Base-by-base conservation (phyloP, 2,888 invertebrate genomes). In the Chydorus sphaericus region DNA sequence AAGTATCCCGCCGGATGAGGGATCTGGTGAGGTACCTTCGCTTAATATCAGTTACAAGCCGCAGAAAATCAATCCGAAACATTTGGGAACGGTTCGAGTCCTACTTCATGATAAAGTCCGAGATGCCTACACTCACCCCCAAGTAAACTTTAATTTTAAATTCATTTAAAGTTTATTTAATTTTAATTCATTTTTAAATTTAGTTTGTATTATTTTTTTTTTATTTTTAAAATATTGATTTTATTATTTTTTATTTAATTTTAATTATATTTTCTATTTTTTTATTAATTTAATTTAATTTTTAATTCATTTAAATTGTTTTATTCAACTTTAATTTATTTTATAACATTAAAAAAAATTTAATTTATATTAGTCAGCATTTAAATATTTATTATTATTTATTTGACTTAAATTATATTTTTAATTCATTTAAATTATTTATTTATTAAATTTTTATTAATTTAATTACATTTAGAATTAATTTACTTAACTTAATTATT, bases 1-100 rank as follows among this genome's bases (percentile, higher is more conserved):
- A 53, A 88, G 91, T 68, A 75, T 98, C 66, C 79, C 84, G 63
- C 89, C 97, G 1, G 96, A 98, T 74, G 84, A 75, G 48, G 85
- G 81, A 48, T 76, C 78, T 60, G 85, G 78, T 39, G 80, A 81
- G 61, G 75, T 91, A 59, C 97, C 97, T 0, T 83, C 86, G 65
- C 73, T 99, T 61, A 90, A 96, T 71, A 94, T 98, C 68, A 97
- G 96, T 71, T 99, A 98, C 77, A 98, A 98, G 72, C 98, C 98
- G 48, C 98, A 98, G 76, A 99, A 97, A 73, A 99, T 98, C 70
- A 94, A 94, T 62, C 98, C 98, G 4, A 97, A 93, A 73, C 90
- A 89, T 57, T 86, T 89, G 61, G 92, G 93, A 44, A 79, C 87
- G 59, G 98, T 99, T 4, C 79, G 93, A 49, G 85, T 87, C 66